Base-by-base conservation (phyloP, 2,888 invertebrate genomes). In the Pseudococcus viburni region DNA sequence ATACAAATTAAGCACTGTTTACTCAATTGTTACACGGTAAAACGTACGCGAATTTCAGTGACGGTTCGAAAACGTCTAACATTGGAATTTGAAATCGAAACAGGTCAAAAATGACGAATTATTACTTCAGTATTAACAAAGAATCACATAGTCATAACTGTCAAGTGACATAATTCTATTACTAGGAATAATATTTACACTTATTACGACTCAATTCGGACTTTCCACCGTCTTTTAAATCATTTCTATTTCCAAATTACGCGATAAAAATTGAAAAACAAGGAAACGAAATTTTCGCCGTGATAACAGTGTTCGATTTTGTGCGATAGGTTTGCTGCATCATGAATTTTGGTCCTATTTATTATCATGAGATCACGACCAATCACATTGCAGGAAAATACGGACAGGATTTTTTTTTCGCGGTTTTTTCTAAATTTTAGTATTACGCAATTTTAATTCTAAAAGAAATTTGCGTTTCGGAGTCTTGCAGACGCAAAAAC, bases 81-180 rank as follows among this genome's bases (percentile, higher is more conserved):
- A n/a, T 80, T n/a, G 80, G 80, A 80, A n/a, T 80, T 19, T 17
- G 77, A 39, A 77, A 77, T 80, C 17, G 80, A 42, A 80, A 80
- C 42, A 42, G 80, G 80, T 80, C 80, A 80, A 80, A 80, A 80
- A 80, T 80, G 42, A 39, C 80, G 80, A 80, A 42, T 42, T 17
- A n/a, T 80, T 42, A 46, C 42, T 80, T 80, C 80, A 12, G 7
- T 17, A 80, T 42, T 26, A 15, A 80, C 80, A 42, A 42, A 42
- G 80, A 12, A 46, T 19, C 42, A n/a, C n/a, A 3, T 15, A 8
- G 39, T 42, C 5, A 80, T 9, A 42, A 80, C 42, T 42, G 42
- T 80, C 80, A 9, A 26, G 19, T 80, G 80, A 80, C 42, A 73
- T 12, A 15, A 42, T 80, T 80, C 19, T 17, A 80, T 80, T 80